Evolutionary conservation across 2,888 invertebrate genomes (phyloP).

Genomic region (Oithona nana): DNA sequence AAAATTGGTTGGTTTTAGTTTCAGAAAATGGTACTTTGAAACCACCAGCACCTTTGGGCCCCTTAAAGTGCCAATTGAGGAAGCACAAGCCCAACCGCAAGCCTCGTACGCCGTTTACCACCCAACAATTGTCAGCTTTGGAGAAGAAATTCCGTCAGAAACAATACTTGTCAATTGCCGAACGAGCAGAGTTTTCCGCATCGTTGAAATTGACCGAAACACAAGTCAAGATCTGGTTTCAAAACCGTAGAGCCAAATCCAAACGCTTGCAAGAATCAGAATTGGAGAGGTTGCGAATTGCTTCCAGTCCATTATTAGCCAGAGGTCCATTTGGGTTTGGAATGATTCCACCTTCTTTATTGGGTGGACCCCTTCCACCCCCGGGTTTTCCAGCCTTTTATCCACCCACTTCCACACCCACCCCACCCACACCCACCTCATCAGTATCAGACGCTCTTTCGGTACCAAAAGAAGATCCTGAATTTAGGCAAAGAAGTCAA

Average conservation of each 20-base stretch:
- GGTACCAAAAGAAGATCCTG: background rate
- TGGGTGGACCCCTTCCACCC: background rate
- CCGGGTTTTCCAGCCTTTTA: background rate
- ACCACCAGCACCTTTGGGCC: background rate
- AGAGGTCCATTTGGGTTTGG: conserved; percentile 34
- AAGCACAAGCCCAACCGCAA: conserved; percentile 91
- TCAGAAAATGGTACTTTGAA: background rate
- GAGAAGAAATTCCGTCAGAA: conserved; percentile 86
- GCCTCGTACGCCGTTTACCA: conserved; percentile 86
- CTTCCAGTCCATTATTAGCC: conserved; percentile 47
- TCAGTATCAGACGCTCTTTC: background rate
- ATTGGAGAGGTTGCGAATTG: background rate
- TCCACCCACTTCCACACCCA: background rate
- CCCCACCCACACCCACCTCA: background rate
- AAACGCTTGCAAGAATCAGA: background rate
- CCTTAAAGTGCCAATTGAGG: conserved; percentile 36
- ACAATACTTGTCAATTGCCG: conserved; percentile 83
- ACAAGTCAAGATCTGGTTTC: conserved; percentile 11
- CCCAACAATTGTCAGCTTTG: conserved; percentile 69
- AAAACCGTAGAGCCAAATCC: conserved; percentile 2
- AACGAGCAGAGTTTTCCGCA: conserved; percentile 79
- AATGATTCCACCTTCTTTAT: conserved; percentile 24
- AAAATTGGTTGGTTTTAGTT: background rate
- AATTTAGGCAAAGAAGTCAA: background rate
- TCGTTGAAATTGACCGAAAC: conserved; percentile 77